A percentile compares a stretch with the other conserved stretches of the same genome.
These are phyloP conservation scores for Deroplatys truncata DNA, from an alignment of 2,888 invertebrate genomes.

Conservation along the genomic window DNA sequence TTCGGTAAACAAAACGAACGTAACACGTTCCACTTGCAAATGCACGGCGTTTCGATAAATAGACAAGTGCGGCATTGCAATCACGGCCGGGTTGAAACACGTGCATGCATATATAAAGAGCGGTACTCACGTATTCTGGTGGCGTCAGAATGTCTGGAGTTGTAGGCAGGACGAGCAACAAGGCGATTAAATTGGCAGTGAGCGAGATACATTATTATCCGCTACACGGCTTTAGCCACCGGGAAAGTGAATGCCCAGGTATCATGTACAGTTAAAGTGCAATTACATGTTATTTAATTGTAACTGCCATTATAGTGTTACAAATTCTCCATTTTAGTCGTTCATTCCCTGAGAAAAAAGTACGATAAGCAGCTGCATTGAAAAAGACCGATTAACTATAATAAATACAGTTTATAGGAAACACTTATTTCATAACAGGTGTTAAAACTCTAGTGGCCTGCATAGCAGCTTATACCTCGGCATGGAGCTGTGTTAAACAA, in stretches of 20 bases:
- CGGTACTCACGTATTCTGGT: not conserved
- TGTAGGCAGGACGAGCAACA: not conserved
- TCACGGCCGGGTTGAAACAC: not conserved
- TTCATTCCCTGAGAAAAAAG: no score
- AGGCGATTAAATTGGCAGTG: not conserved
- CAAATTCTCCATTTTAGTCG: no score
- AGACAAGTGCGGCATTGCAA: not conserved
- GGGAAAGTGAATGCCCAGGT: not conserved
- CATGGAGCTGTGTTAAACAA: no score
- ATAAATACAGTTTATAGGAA: no score
- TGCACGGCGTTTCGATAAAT: not conserved
- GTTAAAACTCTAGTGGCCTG: no score
- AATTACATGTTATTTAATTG: no score
- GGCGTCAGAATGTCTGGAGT: not conserved
- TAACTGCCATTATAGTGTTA: no score
- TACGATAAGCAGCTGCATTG: no score
- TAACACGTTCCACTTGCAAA: not conserved
- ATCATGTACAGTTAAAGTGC: no score
- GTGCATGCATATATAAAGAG: not conserved
- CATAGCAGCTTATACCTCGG: no score
- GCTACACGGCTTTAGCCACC: not conserved
- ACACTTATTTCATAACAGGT: no score
- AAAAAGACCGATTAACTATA: no score
- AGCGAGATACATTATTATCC: not conserved
- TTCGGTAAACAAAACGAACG: not conserved